Conservation (phyloP, 2,113 vertebrate genomes). For the Forbesichthys papilliferus region DNA sequence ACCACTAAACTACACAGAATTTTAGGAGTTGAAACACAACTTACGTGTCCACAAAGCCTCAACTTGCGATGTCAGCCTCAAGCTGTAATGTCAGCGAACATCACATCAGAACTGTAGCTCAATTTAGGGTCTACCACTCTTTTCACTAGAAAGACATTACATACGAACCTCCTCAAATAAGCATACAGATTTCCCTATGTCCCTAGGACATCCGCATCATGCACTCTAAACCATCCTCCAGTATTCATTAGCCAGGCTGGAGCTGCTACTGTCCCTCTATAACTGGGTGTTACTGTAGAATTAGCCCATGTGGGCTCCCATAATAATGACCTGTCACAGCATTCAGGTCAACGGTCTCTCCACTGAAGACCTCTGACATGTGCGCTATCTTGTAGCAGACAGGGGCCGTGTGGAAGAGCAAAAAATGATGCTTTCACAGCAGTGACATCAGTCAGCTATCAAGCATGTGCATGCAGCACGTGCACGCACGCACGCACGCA, state of each 20-base stretch:
- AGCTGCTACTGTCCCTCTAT: constrained; percentile 20
- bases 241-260: constrained; percentile 59
- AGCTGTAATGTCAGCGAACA: not conserved
- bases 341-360: constrained; percentile 14
- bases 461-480: not conserved
- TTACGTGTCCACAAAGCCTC: not conserved
- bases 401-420: constrained; percentile 13
- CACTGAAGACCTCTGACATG: constrained; percentile 26
- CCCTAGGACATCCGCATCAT: constrained; percentile 41
- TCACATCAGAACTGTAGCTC: not conserved
- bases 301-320: constrained; percentile 31
- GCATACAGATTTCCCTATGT: constrained; percentile 46
- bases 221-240: constrained; percentile 50
- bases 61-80: not conserved
- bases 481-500: constrained; percentile 23
- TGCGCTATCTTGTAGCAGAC: not conserved
- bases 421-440: constrained; percentile 22
- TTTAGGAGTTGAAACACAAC: not conserved
- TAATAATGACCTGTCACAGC: constrained; percentile 28
- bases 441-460: constrained; percentile 18
- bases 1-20: too few relatives aligned
- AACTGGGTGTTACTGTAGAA: constrained; percentile 32
- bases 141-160: constrained; percentile 14
- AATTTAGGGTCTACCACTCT: constrained; percentile 22
- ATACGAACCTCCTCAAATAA: constrained; percentile 54